Conservation (phyloP, 2,113 vertebrate species). For the Cardinalis cardinalis region DNA sequence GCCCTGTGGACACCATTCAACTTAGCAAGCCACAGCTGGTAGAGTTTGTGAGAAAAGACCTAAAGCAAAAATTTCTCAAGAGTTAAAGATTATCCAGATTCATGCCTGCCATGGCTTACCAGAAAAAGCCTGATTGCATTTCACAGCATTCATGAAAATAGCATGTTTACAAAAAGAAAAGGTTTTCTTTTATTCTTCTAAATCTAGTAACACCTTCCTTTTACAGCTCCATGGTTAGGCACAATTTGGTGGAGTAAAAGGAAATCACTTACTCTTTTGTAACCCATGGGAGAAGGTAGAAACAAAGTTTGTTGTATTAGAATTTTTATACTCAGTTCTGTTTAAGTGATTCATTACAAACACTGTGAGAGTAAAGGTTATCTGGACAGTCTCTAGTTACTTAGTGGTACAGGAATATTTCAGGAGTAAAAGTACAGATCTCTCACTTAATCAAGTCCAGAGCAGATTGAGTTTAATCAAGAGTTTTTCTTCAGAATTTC, state of each 20-base stretch:
- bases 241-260: background rate
- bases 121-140: background rate
- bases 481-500: background rate
- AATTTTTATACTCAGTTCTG: background rate
- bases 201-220: background rate
- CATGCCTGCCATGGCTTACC: background rate
- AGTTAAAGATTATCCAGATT: background rate
- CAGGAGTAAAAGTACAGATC: background rate
- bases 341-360: background rate
- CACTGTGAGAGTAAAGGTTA: background rate
- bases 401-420: background rate
- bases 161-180: background rate
- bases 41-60: background rate
- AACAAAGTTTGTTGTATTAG: background rate
- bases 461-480: background rate
- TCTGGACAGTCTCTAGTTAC: background rate
- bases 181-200: background rate
- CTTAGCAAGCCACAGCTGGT: background rate
- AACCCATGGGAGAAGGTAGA: background rate
- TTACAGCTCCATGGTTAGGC: background rate
- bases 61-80: background rate
- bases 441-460: background rate
- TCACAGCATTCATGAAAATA: background rate
- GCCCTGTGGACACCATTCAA: background rate
- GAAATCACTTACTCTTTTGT: background rate